Base-by-base conservation (phyloP, 2,113 vertebrate genomes). In the Paratilapia polleni region DNA sequence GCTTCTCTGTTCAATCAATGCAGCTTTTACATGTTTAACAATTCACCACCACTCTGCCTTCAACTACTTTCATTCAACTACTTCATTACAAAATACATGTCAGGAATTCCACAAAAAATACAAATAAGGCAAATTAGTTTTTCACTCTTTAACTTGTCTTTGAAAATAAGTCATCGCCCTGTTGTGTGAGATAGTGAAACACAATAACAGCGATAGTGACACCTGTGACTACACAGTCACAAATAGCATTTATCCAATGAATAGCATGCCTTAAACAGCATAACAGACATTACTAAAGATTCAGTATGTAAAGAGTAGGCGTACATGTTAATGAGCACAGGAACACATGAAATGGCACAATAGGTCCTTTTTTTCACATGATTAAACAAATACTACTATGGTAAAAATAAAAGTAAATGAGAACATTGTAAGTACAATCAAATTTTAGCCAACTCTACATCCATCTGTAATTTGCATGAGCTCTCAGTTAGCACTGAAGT, bases 401-500 rank as follows among this genome's bases (percentile, higher is more conserved):
- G 11, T 83, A 79, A 15, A 79, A 82, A 59, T 36, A 54, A 34
- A 22, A 61, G 26, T 31, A 81, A 82, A 89, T 41, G 68, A 66
- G 31, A 68, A 78, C 41, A 34, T 10, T 66, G 19, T 52, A 61
- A 74, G 43, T 54, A 47, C 34, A 79, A 73, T 57, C 19, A 24
- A 88, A 74, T 60, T 78, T 59, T 28, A 54, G 56, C 36, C 75
- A 86, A 80, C 47, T 47, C 77, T 76, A 22, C 76, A 82, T 78
- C 60, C 78, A 66, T 81, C 56, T 76, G 66, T 68, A 84, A 89
- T 90, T 90, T 87, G 68, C 87, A 85, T 81, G 82, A 88, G 86
- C 82, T 88, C 87, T 92, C 91, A 92, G 86, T 91, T 91, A 83
- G 84, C 54, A 20, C 68, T 89, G 85, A 93, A 54, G 81, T 89